These are phyloP conservation scores for Drepanosiphum platanoidis DNA, from an alignment of 2,888 invertebrate species.

Conservation along the genomic window DNA sequence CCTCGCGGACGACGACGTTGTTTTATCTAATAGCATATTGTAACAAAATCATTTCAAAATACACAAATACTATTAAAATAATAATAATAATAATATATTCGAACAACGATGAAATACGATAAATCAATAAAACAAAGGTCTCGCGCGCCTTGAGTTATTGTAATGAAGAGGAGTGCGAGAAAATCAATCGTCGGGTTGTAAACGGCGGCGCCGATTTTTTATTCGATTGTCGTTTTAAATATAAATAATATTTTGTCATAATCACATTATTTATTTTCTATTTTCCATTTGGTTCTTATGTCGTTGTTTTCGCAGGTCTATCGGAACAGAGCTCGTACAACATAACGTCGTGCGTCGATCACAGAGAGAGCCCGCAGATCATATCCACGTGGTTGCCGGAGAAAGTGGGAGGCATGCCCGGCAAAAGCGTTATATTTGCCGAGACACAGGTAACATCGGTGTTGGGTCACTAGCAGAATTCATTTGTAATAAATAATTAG, in stretches of 20 bases:
- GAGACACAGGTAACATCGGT: conserved; percentile 84
- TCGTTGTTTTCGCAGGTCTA: not conserved
- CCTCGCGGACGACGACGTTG: no score
- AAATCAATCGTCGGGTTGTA: no score
- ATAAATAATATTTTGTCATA: not conserved
- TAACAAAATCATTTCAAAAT: no score
- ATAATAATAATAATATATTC: no score
- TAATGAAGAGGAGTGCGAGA: no score
- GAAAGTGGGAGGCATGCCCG: conserved; percentile 85
- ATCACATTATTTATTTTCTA: not conserved
- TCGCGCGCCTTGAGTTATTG: no score
- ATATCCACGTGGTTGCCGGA: conserved; percentile 92
- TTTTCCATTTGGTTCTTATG: not conserved
- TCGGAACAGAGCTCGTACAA: conserved; percentile 38
- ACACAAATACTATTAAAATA: no score
- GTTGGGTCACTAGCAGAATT: no score
- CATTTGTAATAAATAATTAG: no score
- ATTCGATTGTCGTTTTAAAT: not conserved
- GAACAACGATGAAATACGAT: no score
- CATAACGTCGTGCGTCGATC: conserved; percentile 78
- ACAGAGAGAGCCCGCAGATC: conserved; percentile 89
- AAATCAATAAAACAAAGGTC: no score
- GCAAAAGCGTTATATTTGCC: conserved; percentile 84
- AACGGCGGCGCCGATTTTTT: not conserved
- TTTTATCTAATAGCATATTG: no score